A percentile compares a stretch with the other conserved stretches of the same genome.
These are phyloP conservation scores for Phataginus tricuspis DNA, from an alignment of 2,797 vertebrate species.

Conservation along the genomic window DNA sequence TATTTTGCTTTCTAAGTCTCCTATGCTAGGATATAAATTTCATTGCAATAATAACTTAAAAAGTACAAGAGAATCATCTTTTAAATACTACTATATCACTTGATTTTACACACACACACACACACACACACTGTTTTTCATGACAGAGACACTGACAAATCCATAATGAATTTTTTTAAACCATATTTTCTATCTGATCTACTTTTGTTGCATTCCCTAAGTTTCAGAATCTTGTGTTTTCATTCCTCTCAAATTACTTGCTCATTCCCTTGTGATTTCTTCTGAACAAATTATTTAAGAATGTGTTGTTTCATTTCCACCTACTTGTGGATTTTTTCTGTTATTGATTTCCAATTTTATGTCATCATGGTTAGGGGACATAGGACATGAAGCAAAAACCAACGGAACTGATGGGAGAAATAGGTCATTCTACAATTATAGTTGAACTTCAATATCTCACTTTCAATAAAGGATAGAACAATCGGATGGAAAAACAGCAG, in stretches of 20 bases:
- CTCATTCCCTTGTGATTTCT: not conserved
- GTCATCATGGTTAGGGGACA: not conserved
- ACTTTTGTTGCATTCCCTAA: not conserved
- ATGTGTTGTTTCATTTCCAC: not conserved
- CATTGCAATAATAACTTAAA: not conserved
- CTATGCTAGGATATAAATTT: not conserved
- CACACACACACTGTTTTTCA: not conserved
- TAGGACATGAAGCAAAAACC: not conserved
- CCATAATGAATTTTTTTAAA: not conserved
- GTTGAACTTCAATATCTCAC: not conserved
- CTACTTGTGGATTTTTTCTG: not conserved
- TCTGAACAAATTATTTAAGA: not conserved
- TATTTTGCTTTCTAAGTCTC: not conserved
- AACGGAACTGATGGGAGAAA: not conserved
- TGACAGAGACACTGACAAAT: not conserved
- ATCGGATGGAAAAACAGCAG: not conserved
- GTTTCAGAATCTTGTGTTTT: not conserved
- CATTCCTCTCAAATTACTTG: not conserved
- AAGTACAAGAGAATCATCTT: not conserved
- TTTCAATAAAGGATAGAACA: not conserved
- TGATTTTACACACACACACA: not conserved
- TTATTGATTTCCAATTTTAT: not conserved
- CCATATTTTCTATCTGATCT: not conserved
- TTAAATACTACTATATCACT: not conserved
- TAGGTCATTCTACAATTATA: not conserved